Conservation (phyloP, 1,140 invertebrate species). For the Pseudomyrmex pallidus region DNA sequence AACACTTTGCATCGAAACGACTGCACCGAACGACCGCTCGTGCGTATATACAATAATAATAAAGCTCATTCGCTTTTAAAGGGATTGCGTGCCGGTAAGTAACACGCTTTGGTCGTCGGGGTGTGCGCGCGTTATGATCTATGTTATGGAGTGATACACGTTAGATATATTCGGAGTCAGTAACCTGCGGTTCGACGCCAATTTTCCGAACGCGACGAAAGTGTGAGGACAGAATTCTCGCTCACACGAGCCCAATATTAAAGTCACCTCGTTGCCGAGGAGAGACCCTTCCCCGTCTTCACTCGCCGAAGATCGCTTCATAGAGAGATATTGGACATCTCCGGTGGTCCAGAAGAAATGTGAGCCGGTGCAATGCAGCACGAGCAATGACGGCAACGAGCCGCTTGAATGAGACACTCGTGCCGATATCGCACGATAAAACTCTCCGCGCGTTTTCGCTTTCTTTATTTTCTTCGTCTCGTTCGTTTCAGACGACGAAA, state of each 20-base stretch:
- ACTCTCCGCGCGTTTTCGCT: conserved; percentile 15
- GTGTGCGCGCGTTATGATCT: conserved; percentile 18
- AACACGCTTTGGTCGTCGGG: neutral
- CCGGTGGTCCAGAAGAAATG: conserved; percentile 58
- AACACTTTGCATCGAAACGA: neutral
- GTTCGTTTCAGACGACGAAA: neutral
- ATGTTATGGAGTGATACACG: conserved; percentile 39
- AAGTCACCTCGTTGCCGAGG: neutral
- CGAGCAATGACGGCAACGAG: conserved; percentile 45
- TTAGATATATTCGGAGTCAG: conserved; percentile 49
- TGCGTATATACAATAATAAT: conserved; percentile 6
- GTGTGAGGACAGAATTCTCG: neutral
- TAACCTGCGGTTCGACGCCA: conserved; percentile 29
- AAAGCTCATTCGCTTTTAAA: conserved; percentile 27
- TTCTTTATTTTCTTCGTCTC: neutral
- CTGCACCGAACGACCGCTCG: neutral
- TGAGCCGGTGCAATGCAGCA: conserved; percentile 42
- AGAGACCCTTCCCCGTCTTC: conserved; percentile 5
- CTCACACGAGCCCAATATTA: conserved; percentile 48
- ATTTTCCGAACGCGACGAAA: conserved; percentile 15
- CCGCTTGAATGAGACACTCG: conserved; percentile 42
- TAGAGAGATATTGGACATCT: conserved; percentile 69
- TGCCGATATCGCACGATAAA: conserved; percentile 35
- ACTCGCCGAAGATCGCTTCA: conserved; percentile 49
- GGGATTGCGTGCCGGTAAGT: conserved; percentile 46